Evolutionary conservation across 1,140 invertebrate genomes (phyloP).

Genomic region (Ridgeia piscesae): DNA sequence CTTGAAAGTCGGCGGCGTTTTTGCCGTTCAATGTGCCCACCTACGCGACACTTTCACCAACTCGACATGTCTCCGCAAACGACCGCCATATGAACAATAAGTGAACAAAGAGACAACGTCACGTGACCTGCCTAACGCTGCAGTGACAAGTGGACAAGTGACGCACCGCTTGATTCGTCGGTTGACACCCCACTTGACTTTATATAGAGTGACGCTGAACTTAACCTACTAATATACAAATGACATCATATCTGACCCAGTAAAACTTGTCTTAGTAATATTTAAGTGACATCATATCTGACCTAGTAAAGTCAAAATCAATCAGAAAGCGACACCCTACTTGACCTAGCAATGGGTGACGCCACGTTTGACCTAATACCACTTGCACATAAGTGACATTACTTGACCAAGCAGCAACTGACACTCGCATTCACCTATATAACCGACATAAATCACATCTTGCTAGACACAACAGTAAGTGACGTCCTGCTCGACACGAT

Average conservation of each 20-base stretch:
- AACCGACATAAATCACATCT: background rate
- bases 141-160: background rate
- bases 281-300: background rate
- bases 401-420: too few species aligned
- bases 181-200: background rate
- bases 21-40: background rate
- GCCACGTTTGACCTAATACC: too few species aligned
- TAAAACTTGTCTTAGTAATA: background rate
- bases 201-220: background rate
- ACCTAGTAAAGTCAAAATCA: background rate
- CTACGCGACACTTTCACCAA: too few species aligned
- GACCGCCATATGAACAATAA: background rate
- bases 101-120: background rate
- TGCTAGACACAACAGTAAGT: background rate
- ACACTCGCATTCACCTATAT: too few species aligned
- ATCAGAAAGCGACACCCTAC: background rate
- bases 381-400: too few species aligned
- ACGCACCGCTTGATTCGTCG: background rate
- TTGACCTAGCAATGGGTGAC: background rate
- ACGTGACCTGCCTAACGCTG: background rate
- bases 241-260: background rate
- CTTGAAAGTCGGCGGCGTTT: background rate
- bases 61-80: too few species aligned
- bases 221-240: background rate
- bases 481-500: background rate